phyloP scores from a whole-genome alignment of 2,113 vertebrate species.

The Planiliza haematocheilus region DNA sequence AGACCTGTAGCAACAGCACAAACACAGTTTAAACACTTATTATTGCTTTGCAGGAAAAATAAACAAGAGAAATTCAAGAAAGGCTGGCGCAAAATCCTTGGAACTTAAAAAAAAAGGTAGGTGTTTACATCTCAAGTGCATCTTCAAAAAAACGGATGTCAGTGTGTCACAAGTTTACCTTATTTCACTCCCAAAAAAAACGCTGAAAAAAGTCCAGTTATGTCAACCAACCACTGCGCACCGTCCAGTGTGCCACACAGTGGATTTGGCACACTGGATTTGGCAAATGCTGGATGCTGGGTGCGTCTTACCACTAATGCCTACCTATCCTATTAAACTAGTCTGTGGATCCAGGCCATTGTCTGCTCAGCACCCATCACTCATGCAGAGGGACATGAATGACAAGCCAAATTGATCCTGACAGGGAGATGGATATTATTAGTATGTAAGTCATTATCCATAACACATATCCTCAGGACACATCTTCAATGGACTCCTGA shows the following conservation, averaged over 20 bases:
- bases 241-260: constrained; percentile 76
- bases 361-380: constrained; percentile 80
- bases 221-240: constrained; percentile 63
- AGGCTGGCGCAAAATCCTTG: neutral
- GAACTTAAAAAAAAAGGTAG: neutral
- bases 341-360: constrained; percentile 80
- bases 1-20: neutral
- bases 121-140: constrained; percentile 9
- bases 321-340: constrained; percentile 84
- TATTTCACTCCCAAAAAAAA: constrained; percentile 64
- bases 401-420: constrained; percentile 68
- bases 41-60: neutral
- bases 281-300: constrained; percentile 70
- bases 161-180: constrained; percentile 64
- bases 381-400: constrained; percentile 35
- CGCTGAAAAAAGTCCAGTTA: constrained; percentile 66
- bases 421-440: constrained; percentile 47
- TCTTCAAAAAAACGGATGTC: constrained; percentile 19
- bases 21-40: neutral
- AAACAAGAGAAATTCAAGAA: neutral
- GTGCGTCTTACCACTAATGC: constrained; percentile 81
- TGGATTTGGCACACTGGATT: constrained; percentile 82
- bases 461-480: constrained; percentile 3
- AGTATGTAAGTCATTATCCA: constrained; percentile 14
- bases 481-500: neutral